These are phyloP conservation scores for Andrena chrysosceles DNA, from an alignment of 2,888 invertebrate species.

Conservation along the genomic window DNA sequence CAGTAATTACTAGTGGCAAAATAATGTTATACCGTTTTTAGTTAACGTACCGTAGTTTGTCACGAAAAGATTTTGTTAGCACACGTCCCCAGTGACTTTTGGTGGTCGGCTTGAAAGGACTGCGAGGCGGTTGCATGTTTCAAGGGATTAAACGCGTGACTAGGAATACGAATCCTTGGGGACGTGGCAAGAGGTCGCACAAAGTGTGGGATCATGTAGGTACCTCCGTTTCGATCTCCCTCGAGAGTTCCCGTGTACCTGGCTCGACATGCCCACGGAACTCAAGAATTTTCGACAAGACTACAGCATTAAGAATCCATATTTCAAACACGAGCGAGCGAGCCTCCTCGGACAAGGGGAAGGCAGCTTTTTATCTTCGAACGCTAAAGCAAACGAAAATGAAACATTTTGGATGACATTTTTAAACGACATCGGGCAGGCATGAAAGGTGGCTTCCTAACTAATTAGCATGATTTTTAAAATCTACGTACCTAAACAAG, in stretches of 20 bases:
- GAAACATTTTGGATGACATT: not conserved
- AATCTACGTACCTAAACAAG: not conserved
- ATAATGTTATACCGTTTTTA: no score
- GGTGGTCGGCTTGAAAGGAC: conserved; percentile 38
- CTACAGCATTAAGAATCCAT: conserved; percentile 53
- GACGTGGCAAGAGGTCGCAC: conserved; percentile 76
- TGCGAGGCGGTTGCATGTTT: conserved; percentile 73
- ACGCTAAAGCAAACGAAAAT: not conserved
- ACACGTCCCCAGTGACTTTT: conserved; percentile 25
- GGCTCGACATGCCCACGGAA: conserved; percentile 55
- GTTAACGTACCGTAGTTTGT: no score
- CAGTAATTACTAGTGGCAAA: no score
- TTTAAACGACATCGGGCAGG: not conserved
- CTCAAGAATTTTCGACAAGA: conserved; percentile 57
- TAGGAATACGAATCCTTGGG: conserved; percentile 81
- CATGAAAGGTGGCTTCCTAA: not conserved
- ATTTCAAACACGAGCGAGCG: conserved; percentile 29
- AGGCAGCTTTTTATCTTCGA: conserved; percentile 13
- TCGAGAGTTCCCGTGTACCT: conserved; percentile 73
- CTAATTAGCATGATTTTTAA: not conserved
- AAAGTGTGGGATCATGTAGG: conserved; percentile 81
- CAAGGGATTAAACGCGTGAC: conserved; percentile 80
- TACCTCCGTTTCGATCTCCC: conserved; percentile 71
- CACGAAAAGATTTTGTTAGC: no score
- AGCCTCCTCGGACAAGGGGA: not conserved